A percentile compares a stretch with the other conserved stretches of the same genome.
Evolutionary conservation across 2,888 invertebrate genomes (phyloP).

Genomic region (Drosophila prostipennis): DNA sequence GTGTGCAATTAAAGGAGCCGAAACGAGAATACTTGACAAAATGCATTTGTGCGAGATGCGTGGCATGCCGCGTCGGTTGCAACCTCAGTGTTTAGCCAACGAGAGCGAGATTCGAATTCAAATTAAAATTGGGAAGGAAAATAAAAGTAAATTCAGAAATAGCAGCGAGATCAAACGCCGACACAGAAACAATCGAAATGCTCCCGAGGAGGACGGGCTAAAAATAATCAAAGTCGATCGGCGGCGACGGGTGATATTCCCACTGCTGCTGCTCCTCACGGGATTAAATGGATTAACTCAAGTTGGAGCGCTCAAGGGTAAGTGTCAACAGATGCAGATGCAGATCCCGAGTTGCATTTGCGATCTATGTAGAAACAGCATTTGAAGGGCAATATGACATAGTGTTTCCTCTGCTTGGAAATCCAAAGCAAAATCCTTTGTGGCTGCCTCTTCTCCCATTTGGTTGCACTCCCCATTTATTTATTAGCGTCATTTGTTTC

Average conservation of each 20-base stretch:
- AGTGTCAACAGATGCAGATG: slow-evolving; percentile 56
- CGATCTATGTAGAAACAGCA: neutral
- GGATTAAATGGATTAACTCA: slow-evolving; percentile 82
- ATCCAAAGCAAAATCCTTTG: slow-evolving; percentile 43
- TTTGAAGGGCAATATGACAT: slow-evolving; percentile 69
- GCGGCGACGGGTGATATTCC: slow-evolving; percentile 32
- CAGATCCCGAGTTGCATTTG: slow-evolving; percentile 9
- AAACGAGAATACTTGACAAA: slow-evolving; percentile 59
- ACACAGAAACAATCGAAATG: slow-evolving; percentile 55
- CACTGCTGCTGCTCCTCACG: slow-evolving; percentile 64
- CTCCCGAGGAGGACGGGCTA: slow-evolving; percentile 52
- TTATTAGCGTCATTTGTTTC: slow-evolving; percentile 75
- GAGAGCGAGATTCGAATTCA: slow-evolving; percentile 20
- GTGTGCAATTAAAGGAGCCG: slow-evolving; percentile 40
- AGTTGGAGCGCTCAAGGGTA: slow-evolving; percentile 83
- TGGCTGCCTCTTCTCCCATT: slow-evolving; percentile 13
- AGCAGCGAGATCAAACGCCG: slow-evolving; percentile 9
- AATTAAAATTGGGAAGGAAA: slow-evolving; percentile 52
- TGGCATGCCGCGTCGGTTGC: slow-evolving; percentile 52
- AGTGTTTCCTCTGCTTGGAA: slow-evolving; percentile 40
- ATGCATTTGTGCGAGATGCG: slow-evolving; percentile 67
- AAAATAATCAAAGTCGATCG: slow-evolving; percentile 62
- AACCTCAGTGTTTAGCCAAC: slow-evolving; percentile 49
- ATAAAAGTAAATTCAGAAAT: slow-evolving; percentile 51
- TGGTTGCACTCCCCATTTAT: slow-evolving; percentile 42